phyloP scores from a whole-genome alignment of 2,888 invertebrate genomes.

The Oscheius onirici region DNA sequence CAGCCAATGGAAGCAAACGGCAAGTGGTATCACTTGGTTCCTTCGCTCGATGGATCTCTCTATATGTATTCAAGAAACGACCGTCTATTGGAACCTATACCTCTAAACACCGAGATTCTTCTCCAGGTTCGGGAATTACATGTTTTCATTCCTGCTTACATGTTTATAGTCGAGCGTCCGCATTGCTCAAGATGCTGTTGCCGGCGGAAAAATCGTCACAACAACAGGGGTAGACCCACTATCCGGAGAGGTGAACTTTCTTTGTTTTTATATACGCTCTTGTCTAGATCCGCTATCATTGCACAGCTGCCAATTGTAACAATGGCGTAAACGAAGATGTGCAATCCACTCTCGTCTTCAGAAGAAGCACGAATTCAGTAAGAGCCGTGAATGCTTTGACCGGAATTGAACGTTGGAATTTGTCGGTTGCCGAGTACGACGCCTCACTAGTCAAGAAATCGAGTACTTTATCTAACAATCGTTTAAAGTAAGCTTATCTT shows the following conservation, averaged over 20 bases:
- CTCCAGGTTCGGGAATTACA: constrained; percentile 75
- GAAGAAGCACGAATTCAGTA: constrained; percentile 86
- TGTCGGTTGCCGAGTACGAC: constrained; percentile 55
- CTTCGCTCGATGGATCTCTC: constrained; percentile 88
- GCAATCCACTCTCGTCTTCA: constrained; percentile 80
- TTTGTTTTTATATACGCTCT: neutral
- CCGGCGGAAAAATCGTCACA: constrained; percentile 84
- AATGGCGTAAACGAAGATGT: constrained; percentile 68
- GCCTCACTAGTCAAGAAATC: constrained; percentile 36
- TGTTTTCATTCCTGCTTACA: neutral
- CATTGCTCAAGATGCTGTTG: constrained; percentile 77
- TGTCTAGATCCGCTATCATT: constrained; percentile 54
- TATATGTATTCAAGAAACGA: constrained; percentile 77
- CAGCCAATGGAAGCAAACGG: constrained; percentile 40
- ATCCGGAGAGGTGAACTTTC: constrained; percentile 76
- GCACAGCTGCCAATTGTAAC: constrained; percentile 49
- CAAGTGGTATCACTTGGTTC: constrained; percentile 80
- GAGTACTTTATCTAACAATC: neutral
- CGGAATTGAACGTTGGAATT: constrained; percentile 80
- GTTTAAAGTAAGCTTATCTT: neutral
- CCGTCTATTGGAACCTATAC: constrained; percentile 81
- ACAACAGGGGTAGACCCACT: constrained; percentile 86
- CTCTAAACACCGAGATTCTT: constrained; percentile 86
- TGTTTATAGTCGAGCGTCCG: constrained; percentile 75
- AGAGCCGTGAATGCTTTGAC: constrained; percentile 87